A percentile compares a stretch with the other conserved stretches of the same genome.
These are phyloP conservation scores for Anthophora plumipes DNA, from an alignment of 2,888 invertebrate genomes.

Conservation along the genomic window DNA sequence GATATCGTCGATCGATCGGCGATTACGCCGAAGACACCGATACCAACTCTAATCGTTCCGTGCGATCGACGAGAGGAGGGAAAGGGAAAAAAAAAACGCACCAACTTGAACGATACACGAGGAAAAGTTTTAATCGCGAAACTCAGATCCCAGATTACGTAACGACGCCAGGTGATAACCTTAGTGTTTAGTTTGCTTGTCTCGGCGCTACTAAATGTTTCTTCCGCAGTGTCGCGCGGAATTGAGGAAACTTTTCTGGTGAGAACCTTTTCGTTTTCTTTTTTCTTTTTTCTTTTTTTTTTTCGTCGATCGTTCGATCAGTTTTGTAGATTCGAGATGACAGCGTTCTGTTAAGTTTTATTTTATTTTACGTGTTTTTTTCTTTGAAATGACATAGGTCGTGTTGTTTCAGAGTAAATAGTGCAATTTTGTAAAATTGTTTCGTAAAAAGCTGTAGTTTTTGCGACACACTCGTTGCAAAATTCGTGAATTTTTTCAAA, in stretches of 20 bases:
- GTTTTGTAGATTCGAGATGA: background rate
- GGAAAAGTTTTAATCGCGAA: conserved; percentile 32
- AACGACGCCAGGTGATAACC: conserved; percentile 52
- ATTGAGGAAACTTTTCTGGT: no score
- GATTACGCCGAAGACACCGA: conserved; percentile 13
- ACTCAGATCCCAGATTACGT: conserved; percentile 51
- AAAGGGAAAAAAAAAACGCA: background rate
- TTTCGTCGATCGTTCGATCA: background rate
- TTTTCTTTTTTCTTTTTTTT: no score
- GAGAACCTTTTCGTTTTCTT: no score
- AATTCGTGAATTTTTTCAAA: no score
- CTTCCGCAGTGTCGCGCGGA: no score
- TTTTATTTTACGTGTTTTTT: no score
- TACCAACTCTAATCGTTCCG: conserved; percentile 10
- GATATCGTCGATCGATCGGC: conserved; percentile 28
- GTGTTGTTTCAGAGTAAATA: no score
- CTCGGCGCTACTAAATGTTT: conserved; percentile 19
- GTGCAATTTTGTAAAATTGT: no score
- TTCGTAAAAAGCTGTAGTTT: no score
- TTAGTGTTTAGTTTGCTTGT: conserved; percentile 20
- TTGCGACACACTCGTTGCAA: no score
- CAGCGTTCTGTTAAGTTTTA: no score
- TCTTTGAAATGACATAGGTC: no score
- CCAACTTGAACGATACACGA: conserved; percentile 1
- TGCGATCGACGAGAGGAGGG: background rate